Percentiles rank a stretch among this genome's conserved stretches.
phyloP scores from a whole-genome alignment of 2,113 vertebrate species.

The Tauraco erythrolophus region DNA sequence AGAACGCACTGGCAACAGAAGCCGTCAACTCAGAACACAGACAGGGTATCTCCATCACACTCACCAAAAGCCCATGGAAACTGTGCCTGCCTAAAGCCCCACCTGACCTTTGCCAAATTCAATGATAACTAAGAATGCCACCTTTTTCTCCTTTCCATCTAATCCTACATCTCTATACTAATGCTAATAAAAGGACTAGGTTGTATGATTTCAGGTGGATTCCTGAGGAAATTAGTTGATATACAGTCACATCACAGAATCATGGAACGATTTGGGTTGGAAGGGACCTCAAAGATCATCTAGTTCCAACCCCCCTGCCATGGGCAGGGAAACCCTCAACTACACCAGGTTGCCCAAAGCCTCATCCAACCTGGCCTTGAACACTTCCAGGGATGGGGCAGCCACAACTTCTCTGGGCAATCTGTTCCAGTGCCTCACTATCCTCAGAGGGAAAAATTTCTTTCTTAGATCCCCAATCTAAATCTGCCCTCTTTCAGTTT shows the following conservation, averaged over 20 bases:
- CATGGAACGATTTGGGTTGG: too few species aligned
- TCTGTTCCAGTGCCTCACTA: too few species aligned
- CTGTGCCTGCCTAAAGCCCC: background rate
- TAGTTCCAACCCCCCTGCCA: too few species aligned
- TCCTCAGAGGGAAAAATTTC: too few species aligned
- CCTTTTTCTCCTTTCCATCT: background rate
- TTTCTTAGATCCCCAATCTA: too few species aligned
- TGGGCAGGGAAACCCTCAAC: too few species aligned
- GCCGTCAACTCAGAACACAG: background rate
- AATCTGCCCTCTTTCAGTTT: too few species aligned
- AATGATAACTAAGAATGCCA: accelerated
- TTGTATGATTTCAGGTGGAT: background rate
- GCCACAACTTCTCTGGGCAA: too few species aligned
- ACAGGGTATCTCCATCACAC: background rate
- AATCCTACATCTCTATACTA: background rate
- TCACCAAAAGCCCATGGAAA: accelerated
- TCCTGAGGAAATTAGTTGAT: background rate
- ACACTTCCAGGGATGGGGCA: too few species aligned
- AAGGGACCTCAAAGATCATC: too few species aligned
- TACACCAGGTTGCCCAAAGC: too few species aligned
- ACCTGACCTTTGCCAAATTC: background rate
- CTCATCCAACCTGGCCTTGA: too few species aligned
- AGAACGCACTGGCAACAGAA: background rate
- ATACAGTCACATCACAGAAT: background rate
- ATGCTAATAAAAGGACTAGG: background rate